A percentile compares a stretch with the other conserved stretches of the same genome.
These are phyloP conservation scores for Eupithecia insigniata DNA, from an alignment of 2,888 invertebrate genomes.

Conservation along the genomic window DNA sequence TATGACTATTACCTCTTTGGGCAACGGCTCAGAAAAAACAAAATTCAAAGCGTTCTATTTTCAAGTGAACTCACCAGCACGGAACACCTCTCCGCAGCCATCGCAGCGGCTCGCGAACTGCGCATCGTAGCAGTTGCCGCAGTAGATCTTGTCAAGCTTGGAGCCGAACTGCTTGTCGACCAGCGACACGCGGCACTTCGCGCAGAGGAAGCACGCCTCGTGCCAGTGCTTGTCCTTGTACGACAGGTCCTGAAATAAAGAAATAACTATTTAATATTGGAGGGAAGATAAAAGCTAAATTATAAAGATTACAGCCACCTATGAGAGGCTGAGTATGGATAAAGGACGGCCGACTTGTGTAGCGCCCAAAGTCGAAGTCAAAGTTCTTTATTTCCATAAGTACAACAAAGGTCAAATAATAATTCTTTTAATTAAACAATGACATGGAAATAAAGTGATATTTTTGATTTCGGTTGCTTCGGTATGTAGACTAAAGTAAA, in stretches of 20 bases:
- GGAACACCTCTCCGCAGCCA: constrained; percentile 99
- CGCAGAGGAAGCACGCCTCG: constrained; percentile 99
- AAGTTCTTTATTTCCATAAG: no score
- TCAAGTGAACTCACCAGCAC: constrained; percentile 92
- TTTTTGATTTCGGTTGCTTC: no score
- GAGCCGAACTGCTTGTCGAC: constrained; percentile 99
- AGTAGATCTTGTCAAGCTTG: constrained; percentile 99
- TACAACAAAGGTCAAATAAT: no score
- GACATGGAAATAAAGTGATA: no score
- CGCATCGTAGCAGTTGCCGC: constrained; percentile 99
- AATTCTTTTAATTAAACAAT: no score
- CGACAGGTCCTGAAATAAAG: constrained; percentile 94
- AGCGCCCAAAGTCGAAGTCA: no score
- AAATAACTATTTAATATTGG: background rate
- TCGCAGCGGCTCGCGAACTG: constrained; percentile 99
- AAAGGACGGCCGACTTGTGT: no score
- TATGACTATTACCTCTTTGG: background rate
- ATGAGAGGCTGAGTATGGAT: no score
- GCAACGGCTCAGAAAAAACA: background rate
- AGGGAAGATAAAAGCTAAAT: no score
- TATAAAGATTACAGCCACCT: no score
- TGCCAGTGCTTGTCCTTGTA: constrained; percentile 99
- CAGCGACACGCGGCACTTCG: constrained; percentile 98
- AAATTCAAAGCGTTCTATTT: background rate
- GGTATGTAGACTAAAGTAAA: no score